phyloP scores from a whole-genome alignment of 2,113 vertebrate genomes.

The Oryzias melastigma region DNA sequence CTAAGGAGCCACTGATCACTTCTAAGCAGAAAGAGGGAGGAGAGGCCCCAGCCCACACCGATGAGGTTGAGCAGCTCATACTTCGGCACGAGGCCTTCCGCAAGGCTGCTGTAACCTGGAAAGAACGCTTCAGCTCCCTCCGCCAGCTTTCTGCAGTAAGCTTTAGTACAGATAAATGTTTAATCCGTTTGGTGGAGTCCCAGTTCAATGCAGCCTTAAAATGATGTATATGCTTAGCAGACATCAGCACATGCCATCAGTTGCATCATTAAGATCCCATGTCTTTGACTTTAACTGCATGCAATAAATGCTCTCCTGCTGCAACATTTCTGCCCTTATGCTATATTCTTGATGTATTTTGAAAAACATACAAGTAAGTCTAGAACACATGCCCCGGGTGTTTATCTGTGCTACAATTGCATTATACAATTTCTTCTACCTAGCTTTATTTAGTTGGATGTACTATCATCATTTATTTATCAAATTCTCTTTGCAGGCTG shows the following conservation, averaged over 20 bases:
- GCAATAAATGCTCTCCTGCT: conserved; percentile 5
- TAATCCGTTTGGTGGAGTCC: conserved; percentile 50
- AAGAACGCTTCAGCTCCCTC: conserved; percentile 88
- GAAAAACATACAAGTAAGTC: background rate
- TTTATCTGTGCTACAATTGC: conserved; percentile 1
- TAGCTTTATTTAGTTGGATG: conserved; percentile 2
- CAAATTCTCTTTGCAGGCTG: conserved; percentile 75
- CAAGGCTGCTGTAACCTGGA: conserved; percentile 89
- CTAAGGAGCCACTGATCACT: conserved; percentile 84
- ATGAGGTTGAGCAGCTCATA: conserved; percentile 92
- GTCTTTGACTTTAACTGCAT: conserved; percentile 40
- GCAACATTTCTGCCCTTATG: conserved; percentile 13
- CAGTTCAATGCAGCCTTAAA: conserved; percentile 44
- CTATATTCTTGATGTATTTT: conserved; percentile 10
- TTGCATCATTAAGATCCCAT: conserved; percentile 30
- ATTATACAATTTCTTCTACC: conserved; percentile 8
- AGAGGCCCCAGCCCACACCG: conserved; percentile 81
- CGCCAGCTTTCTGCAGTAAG: conserved; percentile 85
- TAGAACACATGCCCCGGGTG: no score
- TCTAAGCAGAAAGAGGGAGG: conserved; percentile 70
- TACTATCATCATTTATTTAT: conserved; percentile 22
- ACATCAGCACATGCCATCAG: conserved; percentile 32
- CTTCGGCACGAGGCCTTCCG: conserved; percentile 92
- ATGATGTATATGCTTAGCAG: conserved; percentile 43
- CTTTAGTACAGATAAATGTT: conserved; percentile 60